Percentiles rank a stretch among this genome's conserved stretches.
Evolutionary conservation across 2,113 vertebrate genomes (phyloP).

Genomic region (Antennarius striatus): DNA sequence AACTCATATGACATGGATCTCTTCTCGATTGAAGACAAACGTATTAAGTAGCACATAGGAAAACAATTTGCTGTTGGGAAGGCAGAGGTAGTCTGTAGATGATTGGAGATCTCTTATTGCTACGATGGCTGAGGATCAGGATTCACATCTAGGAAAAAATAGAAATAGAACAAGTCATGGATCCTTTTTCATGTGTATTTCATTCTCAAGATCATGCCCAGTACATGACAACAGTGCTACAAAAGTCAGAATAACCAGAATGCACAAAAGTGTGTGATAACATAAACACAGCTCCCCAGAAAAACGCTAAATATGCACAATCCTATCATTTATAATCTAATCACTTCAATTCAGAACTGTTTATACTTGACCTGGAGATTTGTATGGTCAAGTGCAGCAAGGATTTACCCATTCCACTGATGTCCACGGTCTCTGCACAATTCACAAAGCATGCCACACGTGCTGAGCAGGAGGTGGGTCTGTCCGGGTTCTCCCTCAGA

Average conservation of each 20-base stretch:
- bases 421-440: constrained; percentile 87
- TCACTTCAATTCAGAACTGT: not conserved
- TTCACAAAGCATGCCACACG: constrained; percentile 84
- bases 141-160: constrained; percentile 48
- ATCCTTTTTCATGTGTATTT: not conserved
- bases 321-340: not conserved
- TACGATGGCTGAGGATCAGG: constrained; percentile 64
- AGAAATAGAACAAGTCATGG: not conserved
- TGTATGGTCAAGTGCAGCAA: not conserved
- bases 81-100: not conserved
- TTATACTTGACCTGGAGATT: constrained; percentile 7
- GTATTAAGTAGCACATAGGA: not conserved
- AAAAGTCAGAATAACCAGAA: constrained; percentile 1
- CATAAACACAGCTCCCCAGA: not conserved
- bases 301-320: not conserved
- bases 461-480: constrained; percentile 79
- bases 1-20: constrained; percentile 1
- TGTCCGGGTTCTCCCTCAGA: constrained; percentile 82
- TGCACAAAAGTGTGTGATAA: not conserved
- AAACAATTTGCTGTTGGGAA: constrained; percentile 9
- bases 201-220: not conserved
- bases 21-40: not conserved
- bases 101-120: constrained; percentile 9
- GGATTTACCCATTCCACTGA: constrained; percentile 69
- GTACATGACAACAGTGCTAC: not conserved